Evolutionary conservation across 2,797 vertebrate genomes (phyloP).

Genomic region (Borostomias antarcticus): DNA sequence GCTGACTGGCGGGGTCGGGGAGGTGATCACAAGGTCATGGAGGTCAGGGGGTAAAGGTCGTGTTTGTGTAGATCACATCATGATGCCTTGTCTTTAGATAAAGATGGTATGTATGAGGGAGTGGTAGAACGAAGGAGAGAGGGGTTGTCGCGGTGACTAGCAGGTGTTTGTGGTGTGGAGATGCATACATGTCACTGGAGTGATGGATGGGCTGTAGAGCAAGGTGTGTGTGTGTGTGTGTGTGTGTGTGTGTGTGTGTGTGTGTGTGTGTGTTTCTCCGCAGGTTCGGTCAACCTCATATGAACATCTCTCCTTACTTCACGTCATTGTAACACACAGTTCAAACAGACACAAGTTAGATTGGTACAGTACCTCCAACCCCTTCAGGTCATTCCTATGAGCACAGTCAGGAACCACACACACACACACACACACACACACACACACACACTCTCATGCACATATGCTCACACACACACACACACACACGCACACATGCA

Average conservation of each 20-base stretch:
- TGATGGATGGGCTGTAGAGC: background rate
- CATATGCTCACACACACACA: too few relatives aligned
- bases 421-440: too few relatives aligned
- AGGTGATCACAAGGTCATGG: background rate
- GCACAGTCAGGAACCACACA: too few relatives aligned
- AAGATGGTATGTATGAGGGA: slow-evolving; percentile 39
- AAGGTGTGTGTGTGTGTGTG: slow-evolving; percentile 16
- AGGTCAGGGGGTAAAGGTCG: background rate
- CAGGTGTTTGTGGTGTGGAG: slow-evolving; percentile 28
- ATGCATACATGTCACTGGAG: background rate
- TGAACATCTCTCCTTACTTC: too few relatives aligned
- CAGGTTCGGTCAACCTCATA: too few relatives aligned
- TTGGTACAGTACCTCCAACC: too few relatives aligned
- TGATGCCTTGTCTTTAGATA: background rate
- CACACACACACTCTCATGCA: too few relatives aligned
- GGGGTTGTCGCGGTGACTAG: slow-evolving; percentile 34
- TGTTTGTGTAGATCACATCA: background rate
- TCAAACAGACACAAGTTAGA: too few relatives aligned
- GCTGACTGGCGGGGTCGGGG: too few relatives aligned
- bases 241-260: slow-evolving; percentile 7
- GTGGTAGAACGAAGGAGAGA: slow-evolving; percentile 34
- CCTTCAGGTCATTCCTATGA: too few relatives aligned
- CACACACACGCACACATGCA: too few relatives aligned
- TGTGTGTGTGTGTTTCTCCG: background rate
- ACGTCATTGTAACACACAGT: too few relatives aligned